Conservation (phyloP, 1,140 invertebrate species). For the Argopecten irradians region DNA sequence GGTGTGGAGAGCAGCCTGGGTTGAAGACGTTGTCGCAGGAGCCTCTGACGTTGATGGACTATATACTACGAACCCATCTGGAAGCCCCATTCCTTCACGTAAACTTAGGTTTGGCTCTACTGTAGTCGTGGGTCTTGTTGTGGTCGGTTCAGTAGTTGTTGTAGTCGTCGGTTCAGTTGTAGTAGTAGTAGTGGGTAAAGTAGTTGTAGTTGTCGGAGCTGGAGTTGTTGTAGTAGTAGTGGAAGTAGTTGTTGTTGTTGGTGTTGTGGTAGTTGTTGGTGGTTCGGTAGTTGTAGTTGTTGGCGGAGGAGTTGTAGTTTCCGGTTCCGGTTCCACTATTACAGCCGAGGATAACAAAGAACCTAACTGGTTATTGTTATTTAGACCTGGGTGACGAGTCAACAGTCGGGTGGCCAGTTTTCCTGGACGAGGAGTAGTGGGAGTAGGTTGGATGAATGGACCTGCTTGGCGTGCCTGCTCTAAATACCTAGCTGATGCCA, state of each 20-base stretch:
- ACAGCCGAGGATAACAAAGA: not conserved
- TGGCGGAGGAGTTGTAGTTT: not conserved
- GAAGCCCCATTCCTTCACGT: not conserved
- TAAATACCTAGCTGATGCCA: not conserved
- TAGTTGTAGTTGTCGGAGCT: not conserved
- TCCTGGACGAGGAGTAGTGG: not conserved
- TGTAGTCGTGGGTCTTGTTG: not conserved
- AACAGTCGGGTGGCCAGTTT: not conserved
- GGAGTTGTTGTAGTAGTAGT: not conserved
- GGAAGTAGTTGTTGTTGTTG: not conserved
- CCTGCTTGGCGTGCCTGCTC: not conserved
- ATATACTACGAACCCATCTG: not conserved
- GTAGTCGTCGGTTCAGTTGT: not conserved
- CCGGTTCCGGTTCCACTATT: not conserved
- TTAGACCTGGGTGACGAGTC: slow-evolving; percentile 1
- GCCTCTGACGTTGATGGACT: not conserved
- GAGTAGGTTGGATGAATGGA: not conserved
- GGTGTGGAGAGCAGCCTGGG: not conserved
- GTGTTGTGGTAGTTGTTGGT: not conserved
- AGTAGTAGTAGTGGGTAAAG: not conserved
- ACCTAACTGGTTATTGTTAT: not conserved
- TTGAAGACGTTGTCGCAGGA: not conserved
- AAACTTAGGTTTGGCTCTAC: not conserved
- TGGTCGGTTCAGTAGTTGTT: not conserved
- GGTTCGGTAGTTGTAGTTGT: not conserved